Conservation (phyloP, 2,797 vertebrate genomes). For the Malurus leucopterus region DNA sequence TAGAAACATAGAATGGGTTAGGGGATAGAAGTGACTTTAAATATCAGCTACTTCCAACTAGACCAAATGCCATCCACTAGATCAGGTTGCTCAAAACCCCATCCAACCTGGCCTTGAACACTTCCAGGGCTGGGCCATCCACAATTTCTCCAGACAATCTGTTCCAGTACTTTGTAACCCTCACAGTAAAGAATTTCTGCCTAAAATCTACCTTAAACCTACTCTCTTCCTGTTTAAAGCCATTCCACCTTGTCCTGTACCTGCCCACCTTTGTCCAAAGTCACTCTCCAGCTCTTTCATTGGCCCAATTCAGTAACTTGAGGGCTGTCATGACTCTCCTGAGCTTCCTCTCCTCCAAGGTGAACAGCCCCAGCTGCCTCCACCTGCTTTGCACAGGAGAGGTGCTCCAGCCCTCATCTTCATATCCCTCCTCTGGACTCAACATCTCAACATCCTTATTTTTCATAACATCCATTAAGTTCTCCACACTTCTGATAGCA, state of each 20-base stretch:
- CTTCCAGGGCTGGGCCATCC: neutral
- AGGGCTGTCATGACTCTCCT: neutral
- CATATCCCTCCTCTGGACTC: neutral
- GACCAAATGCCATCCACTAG: neutral
- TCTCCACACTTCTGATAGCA: neutral
- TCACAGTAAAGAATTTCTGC: neutral
- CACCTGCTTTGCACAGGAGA: no score
- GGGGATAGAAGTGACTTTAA: neutral
- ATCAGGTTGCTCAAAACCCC: neutral
- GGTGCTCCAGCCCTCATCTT: neutral
- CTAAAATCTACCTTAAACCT: neutral
- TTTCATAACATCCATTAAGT: neutral
- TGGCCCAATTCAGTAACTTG: neutral
- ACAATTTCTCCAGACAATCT: neutral
- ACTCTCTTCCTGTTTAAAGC: neutral
- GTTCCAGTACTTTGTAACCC: neutral
- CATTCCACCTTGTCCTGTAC: neutral
- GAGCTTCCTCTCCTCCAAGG: accelerated
- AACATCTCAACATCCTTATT: neutral
- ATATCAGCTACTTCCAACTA: neutral
- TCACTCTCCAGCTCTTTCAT: neutral
- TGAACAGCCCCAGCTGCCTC: neutral
- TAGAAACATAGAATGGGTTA: neutral
- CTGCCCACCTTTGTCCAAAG: neutral
- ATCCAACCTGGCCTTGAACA: neutral